These are phyloP conservation scores for Hemaris fuciformis DNA, from an alignment of 2,888 invertebrate genomes.

Conservation along the genomic window DNA sequence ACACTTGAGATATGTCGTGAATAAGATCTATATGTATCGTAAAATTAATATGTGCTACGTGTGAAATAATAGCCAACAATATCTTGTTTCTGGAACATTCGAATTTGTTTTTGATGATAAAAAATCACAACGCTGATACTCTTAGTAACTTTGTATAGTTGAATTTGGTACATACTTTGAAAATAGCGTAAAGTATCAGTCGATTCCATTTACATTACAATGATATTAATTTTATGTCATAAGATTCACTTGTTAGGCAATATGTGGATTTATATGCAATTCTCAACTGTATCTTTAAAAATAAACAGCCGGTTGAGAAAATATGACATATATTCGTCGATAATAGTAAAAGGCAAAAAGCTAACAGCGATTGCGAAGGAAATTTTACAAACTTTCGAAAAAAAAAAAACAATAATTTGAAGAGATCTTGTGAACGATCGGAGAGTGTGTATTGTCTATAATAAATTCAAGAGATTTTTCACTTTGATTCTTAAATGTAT, in stretches of 20 bases:
- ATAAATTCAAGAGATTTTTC: too few species aligned
- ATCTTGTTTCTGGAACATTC: background rate
- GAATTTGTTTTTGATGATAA: background rate
- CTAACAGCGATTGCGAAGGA: background rate
- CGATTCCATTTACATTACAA: background rate
- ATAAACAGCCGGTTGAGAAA: background rate
- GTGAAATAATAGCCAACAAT: background rate
- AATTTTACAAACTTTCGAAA: background rate
- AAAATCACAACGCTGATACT: background rate
- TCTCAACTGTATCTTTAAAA: background rate
- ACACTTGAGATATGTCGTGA: conserved; percentile 2
- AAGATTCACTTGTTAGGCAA: conserved; percentile 7
- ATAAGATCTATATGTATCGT: background rate
- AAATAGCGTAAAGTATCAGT: conserved; percentile 4
- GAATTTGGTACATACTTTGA: background rate
- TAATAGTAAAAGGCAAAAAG: background rate
- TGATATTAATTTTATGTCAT: background rate
- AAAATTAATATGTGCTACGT: background rate
- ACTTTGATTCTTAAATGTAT: too few species aligned
- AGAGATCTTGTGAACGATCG: background rate
- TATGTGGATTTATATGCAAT: background rate
- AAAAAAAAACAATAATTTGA: background rate
- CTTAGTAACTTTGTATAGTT: background rate
- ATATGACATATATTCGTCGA: conserved; percentile 4
- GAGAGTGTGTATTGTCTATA: background rate